Base-by-base conservation (phyloP, 2,113 vertebrate genomes). In the Oreochromis niloticus region DNA sequence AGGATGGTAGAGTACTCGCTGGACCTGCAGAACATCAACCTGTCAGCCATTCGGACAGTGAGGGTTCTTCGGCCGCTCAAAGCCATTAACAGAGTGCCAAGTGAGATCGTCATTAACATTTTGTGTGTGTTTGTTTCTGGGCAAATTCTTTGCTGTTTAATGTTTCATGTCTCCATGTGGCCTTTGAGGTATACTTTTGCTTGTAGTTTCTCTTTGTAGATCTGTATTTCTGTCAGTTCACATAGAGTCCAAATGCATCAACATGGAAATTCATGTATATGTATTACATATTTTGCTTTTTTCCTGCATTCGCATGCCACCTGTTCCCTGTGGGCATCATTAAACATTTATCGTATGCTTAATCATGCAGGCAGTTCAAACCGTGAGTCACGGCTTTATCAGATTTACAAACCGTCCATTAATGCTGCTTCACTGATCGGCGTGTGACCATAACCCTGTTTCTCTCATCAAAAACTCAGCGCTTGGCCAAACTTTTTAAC, bases 1-100 rank as follows among this genome's bases (percentile, higher is more conserved):
- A 99, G 98, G 94, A 99, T 99, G 97, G 98, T 99, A 5, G 98
- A 99, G 88, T 99, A 99, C 91, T 99, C 98, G 2, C 94, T 99
- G 96, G 98, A 99, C 95, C 97, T 99, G 82, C 98, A 99, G 94
- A 99, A 99, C 89, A 99, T 99, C 96, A 99, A 99, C 94, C 96
- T 99, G 92, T 99, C 98, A 1, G 98, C 98, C 90, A 99, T 99
- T 90, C 97, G 98, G 85, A 99, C 98, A 1, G 98, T 99, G 82
- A 97, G 98, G 0, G 98, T 99, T 83, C 97, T 99, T 82, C 96
- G 98, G 86, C 98, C 98, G 5, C 97, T 99, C 92, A 99, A 99
- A 97, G 98, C 98, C 93, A 99, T 99, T 97, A 99, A 99, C 95
- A 97, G 98, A 80, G 98, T 99, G 85, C 98, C 98, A 86, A 99